Conservation (phyloP, 53 echinoderm and acorn worm genomes). For the Paelopatides confundens region DNA sequence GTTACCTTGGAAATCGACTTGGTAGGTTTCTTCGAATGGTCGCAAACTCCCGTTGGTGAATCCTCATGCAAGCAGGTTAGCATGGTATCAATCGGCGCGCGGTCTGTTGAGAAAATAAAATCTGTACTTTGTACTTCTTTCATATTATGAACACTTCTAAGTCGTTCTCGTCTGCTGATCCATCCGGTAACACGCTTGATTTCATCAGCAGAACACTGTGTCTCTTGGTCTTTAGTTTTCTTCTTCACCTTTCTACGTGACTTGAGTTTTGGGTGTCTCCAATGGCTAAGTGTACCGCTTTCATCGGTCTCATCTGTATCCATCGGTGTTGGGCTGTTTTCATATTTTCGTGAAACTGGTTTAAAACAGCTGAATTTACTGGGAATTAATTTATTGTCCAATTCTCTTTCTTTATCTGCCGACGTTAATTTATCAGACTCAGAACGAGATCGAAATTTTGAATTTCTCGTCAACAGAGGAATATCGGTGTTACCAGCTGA, state of each 20-base stretch:
- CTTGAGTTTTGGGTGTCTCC: conserved; percentile 27
- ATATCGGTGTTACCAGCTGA: neutral
- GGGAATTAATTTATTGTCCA: neutral
- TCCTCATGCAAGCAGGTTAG: neutral
- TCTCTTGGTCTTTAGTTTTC: conserved; percentile 25
- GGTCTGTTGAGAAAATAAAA: neutral
- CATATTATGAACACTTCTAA: conserved; percentile 46
- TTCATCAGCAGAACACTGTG: conserved; percentile 92
- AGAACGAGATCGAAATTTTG: conserved; percentile 5
- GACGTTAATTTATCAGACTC: conserved; percentile 7
- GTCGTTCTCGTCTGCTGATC: conserved; percentile 69
- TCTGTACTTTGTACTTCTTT: conserved; percentile 50
- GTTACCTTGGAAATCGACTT: neutral
- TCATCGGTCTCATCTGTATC: neutral
- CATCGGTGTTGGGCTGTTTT: neutral
- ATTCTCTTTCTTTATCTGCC: neutral
- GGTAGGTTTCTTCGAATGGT: neutral
- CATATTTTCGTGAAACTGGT: neutral
- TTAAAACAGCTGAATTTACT: conserved; percentile 29
- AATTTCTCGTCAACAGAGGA: neutral
- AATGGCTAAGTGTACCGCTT: neutral
- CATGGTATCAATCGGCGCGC: neutral
- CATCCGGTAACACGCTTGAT: conserved; percentile 92
- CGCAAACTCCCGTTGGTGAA: neutral
- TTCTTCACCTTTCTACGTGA: conserved; percentile 58